Conservation (phyloP, 30 jellyfish, hydroid and myxozoan genomes). For the Euphysa ruthae region DNA sequence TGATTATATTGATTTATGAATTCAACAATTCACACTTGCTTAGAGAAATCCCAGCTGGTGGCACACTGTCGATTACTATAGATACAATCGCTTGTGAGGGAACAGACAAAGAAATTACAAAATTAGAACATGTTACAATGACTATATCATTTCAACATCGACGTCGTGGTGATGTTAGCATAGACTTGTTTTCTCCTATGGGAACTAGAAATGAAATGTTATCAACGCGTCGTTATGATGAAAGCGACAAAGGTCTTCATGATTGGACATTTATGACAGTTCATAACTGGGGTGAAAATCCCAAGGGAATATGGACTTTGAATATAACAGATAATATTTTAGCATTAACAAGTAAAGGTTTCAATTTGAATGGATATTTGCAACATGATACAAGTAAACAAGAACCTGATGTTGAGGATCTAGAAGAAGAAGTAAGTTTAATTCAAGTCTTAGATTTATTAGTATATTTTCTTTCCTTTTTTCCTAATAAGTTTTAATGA, state of each 20-base stretch:
- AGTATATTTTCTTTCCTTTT: no score
- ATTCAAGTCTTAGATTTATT: no score
- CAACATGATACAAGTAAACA: constrained; percentile 98
- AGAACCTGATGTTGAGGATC: constrained; percentile 98
- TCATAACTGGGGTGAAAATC: constrained; percentile 98
- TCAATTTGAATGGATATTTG: constrained; percentile 83
- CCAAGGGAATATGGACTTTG: constrained; percentile 98
- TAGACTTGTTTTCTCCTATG: constrained; percentile 94
- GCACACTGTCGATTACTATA: constrained; percentile 88
- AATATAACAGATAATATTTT: constrained; percentile 91
- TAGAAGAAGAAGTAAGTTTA: constrained; percentile 95
- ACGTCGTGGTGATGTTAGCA: constrained; percentile 99
- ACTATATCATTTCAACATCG: constrained; percentile 97
- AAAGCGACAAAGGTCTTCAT: constrained; percentile 94
- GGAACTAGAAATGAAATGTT: constrained; percentile 97
- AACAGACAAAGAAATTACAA: constrained; percentile 81
- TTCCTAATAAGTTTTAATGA: no score
- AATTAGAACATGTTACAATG: constrained; percentile 87
- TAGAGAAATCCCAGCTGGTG: constrained; percentile 98
- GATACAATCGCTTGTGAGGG: constrained; percentile 97
- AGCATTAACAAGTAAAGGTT: constrained; percentile 85
- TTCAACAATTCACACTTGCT: no score
- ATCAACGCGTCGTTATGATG: constrained; percentile 96
- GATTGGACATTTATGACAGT: constrained; percentile 99
- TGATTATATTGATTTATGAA: no score